These are phyloP conservation scores for Channa maculata DNA, from an alignment of 2,113 vertebrate species.

Conservation along the genomic window DNA sequence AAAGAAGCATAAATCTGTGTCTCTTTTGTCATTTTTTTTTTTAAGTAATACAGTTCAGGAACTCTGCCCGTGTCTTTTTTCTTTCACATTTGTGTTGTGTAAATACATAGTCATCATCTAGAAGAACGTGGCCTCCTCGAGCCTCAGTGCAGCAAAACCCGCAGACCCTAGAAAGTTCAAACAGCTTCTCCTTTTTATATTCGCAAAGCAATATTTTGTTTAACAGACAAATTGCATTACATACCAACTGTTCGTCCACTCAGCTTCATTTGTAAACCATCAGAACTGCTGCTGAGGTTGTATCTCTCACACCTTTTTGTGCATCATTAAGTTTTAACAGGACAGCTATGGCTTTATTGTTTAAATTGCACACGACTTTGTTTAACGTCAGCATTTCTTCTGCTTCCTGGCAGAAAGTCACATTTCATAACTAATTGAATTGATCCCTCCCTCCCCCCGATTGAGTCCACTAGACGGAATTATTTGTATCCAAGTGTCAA, in stretches of 20 bases:
- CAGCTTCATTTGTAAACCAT: slow-evolving; percentile 92
- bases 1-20: background rate
- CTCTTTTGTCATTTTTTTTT: background rate
- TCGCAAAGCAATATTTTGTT: slow-evolving; percentile 83
- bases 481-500: slow-evolving; percentile 99
- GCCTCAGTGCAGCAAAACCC: slow-evolving; percentile 28
- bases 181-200: slow-evolving; percentile 63
- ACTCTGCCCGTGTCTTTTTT: background rate
- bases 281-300: slow-evolving; percentile 89
- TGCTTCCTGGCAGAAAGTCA: slow-evolving; percentile 95
- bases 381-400: slow-evolving; percentile 99
- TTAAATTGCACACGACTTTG: slow-evolving; percentile 92
- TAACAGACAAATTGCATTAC: slow-evolving; percentile 87
- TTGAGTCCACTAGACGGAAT: slow-evolving; percentile 97
- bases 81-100: background rate
- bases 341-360: slow-evolving; percentile 96
- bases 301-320: slow-evolving; percentile 94
- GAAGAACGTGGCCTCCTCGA: slow-evolving; percentile 5
- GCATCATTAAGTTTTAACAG: slow-evolving; percentile 99
- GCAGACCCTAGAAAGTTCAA: slow-evolving; percentile 27
- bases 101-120: slow-evolving; percentile 21
- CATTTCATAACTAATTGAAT: slow-evolving; percentile 99
- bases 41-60: background rate
- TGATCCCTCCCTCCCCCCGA: slow-evolving; percentile 89
- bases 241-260: slow-evolving; percentile 87